Conservation (phyloP, 2,888 invertebrate genomes). For the Noctua janthina region DNA sequence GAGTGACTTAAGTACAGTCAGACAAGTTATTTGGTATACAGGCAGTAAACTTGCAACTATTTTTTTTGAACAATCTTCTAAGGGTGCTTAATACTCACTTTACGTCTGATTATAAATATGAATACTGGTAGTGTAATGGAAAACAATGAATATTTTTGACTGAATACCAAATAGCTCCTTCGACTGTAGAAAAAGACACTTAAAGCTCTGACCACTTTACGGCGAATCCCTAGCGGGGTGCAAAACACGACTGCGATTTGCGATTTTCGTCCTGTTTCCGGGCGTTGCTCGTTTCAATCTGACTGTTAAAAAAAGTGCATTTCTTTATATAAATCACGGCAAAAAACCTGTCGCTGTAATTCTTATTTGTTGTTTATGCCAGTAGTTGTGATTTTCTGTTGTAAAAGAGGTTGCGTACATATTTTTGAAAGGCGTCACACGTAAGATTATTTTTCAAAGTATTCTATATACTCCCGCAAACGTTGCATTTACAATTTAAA, state of each 20-base stretch:
- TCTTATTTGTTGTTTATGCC: neutral
- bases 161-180: neutral
- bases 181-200: neutral
- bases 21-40: neutral
- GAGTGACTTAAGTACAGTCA: neutral
- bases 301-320: neutral
- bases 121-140: neutral
- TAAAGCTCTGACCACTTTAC: neutral
- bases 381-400: neutral
- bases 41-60: neutral
- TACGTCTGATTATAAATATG: neutral
- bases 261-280: neutral
- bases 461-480: neutral
- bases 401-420: neutral
- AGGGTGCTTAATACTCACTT: neutral
- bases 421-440: conserved; percentile 1
- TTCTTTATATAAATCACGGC: neutral
- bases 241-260: neutral
- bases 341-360: neutral
- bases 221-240: neutral
- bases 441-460: neutral
- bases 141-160: neutral
- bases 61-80: too few species aligned
- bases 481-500: neutral
- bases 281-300: neutral